Conservation (phyloP, 1,140 invertebrate genomes). For the Latrodectus geometricus region DNA sequence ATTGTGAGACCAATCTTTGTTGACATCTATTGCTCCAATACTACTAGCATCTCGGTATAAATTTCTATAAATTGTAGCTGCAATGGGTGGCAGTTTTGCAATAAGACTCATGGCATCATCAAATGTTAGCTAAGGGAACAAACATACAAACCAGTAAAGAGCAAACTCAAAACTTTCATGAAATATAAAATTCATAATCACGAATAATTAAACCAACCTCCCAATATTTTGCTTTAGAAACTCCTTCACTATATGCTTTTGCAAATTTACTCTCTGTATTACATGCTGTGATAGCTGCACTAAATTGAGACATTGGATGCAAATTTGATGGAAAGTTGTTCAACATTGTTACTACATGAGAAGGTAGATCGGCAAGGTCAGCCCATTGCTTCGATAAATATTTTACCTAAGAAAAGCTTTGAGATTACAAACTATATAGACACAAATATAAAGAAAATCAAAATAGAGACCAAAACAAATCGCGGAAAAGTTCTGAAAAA, state of each 20-base stretch:
- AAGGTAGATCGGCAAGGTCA: conserved; percentile 85
- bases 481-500: too few relatives aligned
- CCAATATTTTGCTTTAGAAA: conserved; percentile 74
- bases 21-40: conserved; percentile 73
- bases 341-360: conserved; percentile 93
- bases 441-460: neutral
- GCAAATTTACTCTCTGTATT: conserved; percentile 76
- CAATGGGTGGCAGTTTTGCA: conserved; percentile 75
- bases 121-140: conserved; percentile 68
- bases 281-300: conserved; percentile 74
- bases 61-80: conserved; percentile 75
- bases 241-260: conserved; percentile 74
- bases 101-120: conserved; percentile 76
- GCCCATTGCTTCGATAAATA: conserved; percentile 93
- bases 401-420: conserved; percentile 70
- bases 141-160: conserved; percentile 14
- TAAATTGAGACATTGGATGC: conserved; percentile 76
- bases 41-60: conserved; percentile 73
- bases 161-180: neutral
- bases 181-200: neutral
- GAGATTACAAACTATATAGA: neutral
- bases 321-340: conserved; percentile 95
- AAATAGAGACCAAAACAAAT: too few relatives aligned
- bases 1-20: conserved; percentile 75
- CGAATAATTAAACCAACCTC: conserved; percentile 69